Base-by-base conservation (phyloP, 2,797 vertebrate species). In the Pachyuromys duprasi region DNA sequence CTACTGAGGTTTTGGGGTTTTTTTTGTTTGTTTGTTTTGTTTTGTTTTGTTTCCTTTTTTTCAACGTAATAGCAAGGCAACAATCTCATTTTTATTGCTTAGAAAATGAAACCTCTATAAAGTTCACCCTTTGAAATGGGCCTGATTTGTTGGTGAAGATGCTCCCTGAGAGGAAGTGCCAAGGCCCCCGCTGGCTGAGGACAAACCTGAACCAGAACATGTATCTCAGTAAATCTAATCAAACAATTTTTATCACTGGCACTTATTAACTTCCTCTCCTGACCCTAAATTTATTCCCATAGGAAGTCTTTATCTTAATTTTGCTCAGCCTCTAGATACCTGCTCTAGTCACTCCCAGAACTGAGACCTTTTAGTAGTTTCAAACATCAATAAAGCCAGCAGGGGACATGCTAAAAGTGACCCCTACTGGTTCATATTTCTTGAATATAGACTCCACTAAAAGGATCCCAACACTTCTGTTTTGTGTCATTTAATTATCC, bases 41-140 rank as follows among this genome's bases (percentile, higher is more conserved):
- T 53, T 42, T n/a, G n/a, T n/a, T 79, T 65, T 0, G 12, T 22
- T 63, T 63, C 3, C 8, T 24, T 7, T 63, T 26, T 63, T 63
- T 1, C 53, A 94, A 67, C 76, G 24, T 53, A 70, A 62, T 31
- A 88, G 11, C 39, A n/a, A 88, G 36, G 22, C 4, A 74, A 76
- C 39, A 74, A 74, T 79, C 45, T n/a, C 57, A 60, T 75, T 49
- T 84, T 72, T 81, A 57, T 89, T 75, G 42, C 67, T 96, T 92
- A 94, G 4, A 89, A 57, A 96, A 88, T 89, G 92, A 95, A 92
- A 33, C 55, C 3, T 92, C n/a, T 88, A n/a, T 84, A n/a, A 94
- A 75, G 42, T 39, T 67, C 28, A 79, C 6, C 13, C 31, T 82
- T 36, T 90, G 63, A 79, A 69, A 94, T 8, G 12, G 17, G 5